A percentile compares a stretch with the other conserved stretches of the same genome.
Conservation (phyloP, 2,797 vertebrate species). For the Galaxias olidus region DNA sequence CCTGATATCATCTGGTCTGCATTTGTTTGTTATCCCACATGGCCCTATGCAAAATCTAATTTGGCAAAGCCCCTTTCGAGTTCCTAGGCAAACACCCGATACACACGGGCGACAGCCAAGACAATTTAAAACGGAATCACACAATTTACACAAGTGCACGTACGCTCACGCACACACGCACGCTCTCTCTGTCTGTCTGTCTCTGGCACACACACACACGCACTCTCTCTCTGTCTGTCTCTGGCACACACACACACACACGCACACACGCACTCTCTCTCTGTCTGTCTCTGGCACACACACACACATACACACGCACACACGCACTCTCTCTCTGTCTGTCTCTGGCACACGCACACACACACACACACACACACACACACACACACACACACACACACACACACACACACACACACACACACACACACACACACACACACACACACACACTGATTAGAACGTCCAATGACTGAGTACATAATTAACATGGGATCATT, state of each 20-base stretch:
- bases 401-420: too few relatives aligned
- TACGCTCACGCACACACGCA: too few relatives aligned
- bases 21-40: constrained; percentile 6
- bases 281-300: too few relatives aligned
- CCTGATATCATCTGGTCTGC: constrained; percentile 8
- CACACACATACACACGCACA: neutral
- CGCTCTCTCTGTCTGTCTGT: too few relatives aligned
- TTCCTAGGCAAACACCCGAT: neutral
- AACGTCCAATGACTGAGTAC: neutral
- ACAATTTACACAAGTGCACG: too few relatives aligned
- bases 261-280: constrained; percentile 2
- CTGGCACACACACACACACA: neutral
- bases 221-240: too few relatives aligned
- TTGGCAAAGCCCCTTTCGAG: constrained; percentile 1
- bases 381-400: too few relatives aligned
- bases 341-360: too few relatives aligned
- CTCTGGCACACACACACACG: too few relatives aligned
- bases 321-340: neutral
- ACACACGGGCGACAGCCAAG: constrained; percentile 4
- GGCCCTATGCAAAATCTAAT: constrained; percentile 19
- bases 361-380: too few relatives aligned
- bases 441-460: constrained; percentile 1
- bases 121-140: too few relatives aligned
- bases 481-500: neutral
- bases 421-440: neutral